Percentiles rank a stretch among this genome's conserved stretches.
Evolutionary conservation across 2,888 invertebrate species (phyloP).

Genomic region (Nipponacmea schrenckii): DNA sequence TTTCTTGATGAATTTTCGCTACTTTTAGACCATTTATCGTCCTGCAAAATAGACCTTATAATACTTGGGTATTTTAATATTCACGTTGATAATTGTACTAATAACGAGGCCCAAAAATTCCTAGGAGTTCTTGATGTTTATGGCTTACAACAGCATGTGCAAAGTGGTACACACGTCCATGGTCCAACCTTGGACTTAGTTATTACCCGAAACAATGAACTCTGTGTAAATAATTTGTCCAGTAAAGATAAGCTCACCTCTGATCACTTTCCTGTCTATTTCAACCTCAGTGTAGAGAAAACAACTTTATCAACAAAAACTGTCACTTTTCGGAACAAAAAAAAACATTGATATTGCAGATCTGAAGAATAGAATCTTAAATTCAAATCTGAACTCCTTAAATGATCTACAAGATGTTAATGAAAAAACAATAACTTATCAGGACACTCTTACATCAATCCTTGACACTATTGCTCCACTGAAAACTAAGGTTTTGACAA

Average conservation of each 20-base stretch:
- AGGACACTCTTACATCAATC: not conserved
- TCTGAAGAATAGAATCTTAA: not conserved
- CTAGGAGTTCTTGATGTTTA: not conserved
- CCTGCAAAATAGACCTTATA: no score
- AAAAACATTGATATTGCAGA: not conserved
- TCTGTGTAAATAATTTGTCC: not conserved
- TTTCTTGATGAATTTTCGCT: no score
- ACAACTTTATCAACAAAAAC: no score
- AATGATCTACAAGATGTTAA: not conserved
- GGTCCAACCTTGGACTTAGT: not conserved
- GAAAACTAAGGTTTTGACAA: not conserved
- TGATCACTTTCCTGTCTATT: not conserved
- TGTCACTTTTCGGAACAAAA: not conserved
- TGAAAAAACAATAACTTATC: not conserved
- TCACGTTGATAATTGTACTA: not conserved
- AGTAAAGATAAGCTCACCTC: not conserved
- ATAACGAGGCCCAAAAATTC: not conserved
- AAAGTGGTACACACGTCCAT: not conserved
- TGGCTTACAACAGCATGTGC: not conserved
- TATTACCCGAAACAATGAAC: not conserved
- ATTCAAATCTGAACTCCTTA: not conserved
- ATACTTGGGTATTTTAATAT: no score
- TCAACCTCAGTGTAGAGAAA: no score
- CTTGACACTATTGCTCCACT: not conserved
- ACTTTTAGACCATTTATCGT: no score